phyloP scores from a whole-genome alignment of 2,797 vertebrate species.

The Rhinophrynus dorsalis region DNA sequence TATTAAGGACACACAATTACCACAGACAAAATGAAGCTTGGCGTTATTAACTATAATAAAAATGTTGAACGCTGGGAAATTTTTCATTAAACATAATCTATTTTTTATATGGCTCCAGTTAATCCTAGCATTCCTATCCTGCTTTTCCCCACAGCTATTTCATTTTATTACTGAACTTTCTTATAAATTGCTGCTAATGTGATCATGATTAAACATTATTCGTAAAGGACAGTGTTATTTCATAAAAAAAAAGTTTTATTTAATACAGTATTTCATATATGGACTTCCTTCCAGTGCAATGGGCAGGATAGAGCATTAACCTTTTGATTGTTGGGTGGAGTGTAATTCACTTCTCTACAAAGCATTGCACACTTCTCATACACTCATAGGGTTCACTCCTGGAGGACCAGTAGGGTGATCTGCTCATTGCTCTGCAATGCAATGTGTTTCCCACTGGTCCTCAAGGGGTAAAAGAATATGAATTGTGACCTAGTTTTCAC shows the following conservation, averaged over 20 bases:
- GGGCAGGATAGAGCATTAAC: too few relatives aligned
- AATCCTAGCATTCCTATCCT: slow-evolving; percentile 67
- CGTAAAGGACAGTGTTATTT: slow-evolving; percentile 61
- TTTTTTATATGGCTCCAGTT: slow-evolving; percentile 80
- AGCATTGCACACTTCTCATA: too few relatives aligned
- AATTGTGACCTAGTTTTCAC: background rate
- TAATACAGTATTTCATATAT: slow-evolving; percentile 13
- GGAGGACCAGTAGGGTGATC: too few relatives aligned
- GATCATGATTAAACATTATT: slow-evolving; percentile 80
- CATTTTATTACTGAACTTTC: slow-evolving; percentile 76
- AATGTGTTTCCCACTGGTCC: too few relatives aligned
- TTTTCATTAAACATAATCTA: slow-evolving; percentile 83
- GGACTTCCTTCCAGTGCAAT: background rate
- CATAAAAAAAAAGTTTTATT: slow-evolving; percentile 50
- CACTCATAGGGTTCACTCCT: too few relatives aligned
- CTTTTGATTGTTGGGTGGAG: background rate
- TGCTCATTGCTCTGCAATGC: too few relatives aligned
- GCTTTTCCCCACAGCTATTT: slow-evolving; percentile 69
- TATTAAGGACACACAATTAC: slow-evolving; percentile 81
- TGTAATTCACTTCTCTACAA: background rate
- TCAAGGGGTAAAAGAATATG: too few relatives aligned
- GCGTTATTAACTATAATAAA: slow-evolving; percentile 83
- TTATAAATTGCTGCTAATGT: slow-evolving; percentile 79
- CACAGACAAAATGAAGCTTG: slow-evolving; percentile 78
- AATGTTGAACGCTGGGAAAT: slow-evolving; percentile 81